Evolutionary conservation across 1,140 invertebrate genomes (phyloP).

Genomic region (Drosophila seguyi): DNA sequence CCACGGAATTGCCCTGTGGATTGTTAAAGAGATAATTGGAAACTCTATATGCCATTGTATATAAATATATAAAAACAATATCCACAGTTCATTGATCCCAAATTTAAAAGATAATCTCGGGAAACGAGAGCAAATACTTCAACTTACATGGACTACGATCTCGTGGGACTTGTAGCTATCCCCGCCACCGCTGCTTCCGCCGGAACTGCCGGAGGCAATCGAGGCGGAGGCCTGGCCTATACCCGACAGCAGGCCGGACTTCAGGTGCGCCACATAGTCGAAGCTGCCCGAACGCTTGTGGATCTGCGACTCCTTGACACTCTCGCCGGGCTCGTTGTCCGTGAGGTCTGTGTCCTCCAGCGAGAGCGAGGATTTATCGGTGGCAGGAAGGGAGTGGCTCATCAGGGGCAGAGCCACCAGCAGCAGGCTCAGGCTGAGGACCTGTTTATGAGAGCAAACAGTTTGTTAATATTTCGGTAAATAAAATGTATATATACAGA

Average conservation of each 20-base stretch:
- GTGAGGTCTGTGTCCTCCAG: conserved; percentile 71
- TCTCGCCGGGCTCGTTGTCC: conserved; percentile 78
- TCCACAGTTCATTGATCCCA: neutral
- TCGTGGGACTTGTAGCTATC: conserved; percentile 84
- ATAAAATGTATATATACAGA: too few relatives aligned
- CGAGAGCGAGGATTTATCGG: conserved; percentile 66
- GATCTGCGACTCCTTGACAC: conserved; percentile 75
- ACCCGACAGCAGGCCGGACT: conserved; percentile 87
- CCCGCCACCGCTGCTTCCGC: conserved; percentile 86
- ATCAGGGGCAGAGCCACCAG: conserved; percentile 67
- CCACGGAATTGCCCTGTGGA: conserved; percentile 85
- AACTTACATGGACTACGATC: conserved; percentile 84
- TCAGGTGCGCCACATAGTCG: conserved; percentile 85
- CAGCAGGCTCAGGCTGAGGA: conserved; percentile 51
- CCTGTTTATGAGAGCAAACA: conserved; percentile 19
- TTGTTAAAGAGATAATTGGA: neutral
- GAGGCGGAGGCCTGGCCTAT: conserved; percentile 86
- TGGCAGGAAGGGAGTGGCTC: conserved; percentile 62
- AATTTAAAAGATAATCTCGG: neutral
- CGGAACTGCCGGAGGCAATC: conserved; percentile 87
- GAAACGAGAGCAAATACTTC: neutral
- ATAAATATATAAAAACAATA: neutral
- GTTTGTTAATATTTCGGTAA: too few relatives aligned
- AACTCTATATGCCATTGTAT: neutral
- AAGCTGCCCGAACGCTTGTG: conserved; percentile 85